Conservation (phyloP, 1,140 invertebrate species). For the Meloidogyne exigua region DNA sequence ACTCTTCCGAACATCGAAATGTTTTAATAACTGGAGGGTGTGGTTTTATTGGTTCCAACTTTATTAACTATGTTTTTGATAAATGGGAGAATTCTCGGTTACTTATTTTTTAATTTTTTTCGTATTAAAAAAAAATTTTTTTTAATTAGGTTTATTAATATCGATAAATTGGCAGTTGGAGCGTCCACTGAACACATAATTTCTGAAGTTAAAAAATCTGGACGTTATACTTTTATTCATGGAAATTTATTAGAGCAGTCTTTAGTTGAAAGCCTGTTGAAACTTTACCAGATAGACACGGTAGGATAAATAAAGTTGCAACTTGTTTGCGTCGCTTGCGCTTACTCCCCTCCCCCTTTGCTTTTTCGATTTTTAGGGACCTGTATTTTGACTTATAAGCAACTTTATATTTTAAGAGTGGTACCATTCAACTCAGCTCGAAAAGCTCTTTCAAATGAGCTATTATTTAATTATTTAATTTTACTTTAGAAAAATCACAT, state of each 20-base stretch:
- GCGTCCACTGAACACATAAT: slow-evolving; percentile 50
- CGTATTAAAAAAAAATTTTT: not conserved
- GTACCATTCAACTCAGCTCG: no score
- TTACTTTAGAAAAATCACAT: no score
- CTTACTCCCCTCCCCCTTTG: no score
- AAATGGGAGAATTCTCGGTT: slow-evolving; percentile 54
- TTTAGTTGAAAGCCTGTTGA: slow-evolving; percentile 41
- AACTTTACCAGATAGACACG: slow-evolving; percentile 42
- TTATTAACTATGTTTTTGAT: slow-evolving; percentile 59
- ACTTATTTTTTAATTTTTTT: slow-evolving; percentile 14
- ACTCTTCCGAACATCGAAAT: slow-evolving; percentile 1
- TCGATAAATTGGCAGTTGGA: slow-evolving; percentile 59
- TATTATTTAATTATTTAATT: no score
- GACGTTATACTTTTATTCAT: slow-evolving; percentile 52
- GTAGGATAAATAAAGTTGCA: slow-evolving; percentile 18
- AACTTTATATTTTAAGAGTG: no score
- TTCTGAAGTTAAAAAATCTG: slow-evolving; percentile 46
- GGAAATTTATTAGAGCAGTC: slow-evolving; percentile 50
- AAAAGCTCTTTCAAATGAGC: no score
- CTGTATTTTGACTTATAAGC: no score
- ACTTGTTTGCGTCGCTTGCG: no score
- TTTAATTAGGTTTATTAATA: slow-evolving; percentile 52
- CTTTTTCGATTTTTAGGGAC: no score
- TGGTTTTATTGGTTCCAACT: slow-evolving; percentile 63
- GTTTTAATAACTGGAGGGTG: slow-evolving; percentile 49